Conservation (phyloP, 2,888 invertebrate species). For the Agrilus mali region DNA sequence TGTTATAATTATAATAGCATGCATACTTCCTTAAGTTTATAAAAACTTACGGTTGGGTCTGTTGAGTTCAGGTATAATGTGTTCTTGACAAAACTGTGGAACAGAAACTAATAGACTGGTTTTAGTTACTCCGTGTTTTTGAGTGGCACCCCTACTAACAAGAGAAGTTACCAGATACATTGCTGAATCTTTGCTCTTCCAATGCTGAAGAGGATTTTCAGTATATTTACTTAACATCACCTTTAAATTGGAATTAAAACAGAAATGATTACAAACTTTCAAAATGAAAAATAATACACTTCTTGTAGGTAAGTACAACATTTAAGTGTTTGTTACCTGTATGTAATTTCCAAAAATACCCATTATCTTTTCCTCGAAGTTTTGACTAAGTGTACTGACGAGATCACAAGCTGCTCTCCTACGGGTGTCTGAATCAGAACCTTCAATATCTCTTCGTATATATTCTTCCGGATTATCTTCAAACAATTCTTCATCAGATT, state of each 20-base stretch:
- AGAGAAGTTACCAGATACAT: constrained; percentile 93
- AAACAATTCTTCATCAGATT: constrained; percentile 90
- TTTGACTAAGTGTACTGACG: constrained; percentile 78
- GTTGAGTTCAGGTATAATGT: constrained; percentile 77
- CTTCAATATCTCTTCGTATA: constrained; percentile 91
- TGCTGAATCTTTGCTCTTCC: constrained; percentile 94
- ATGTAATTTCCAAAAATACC: constrained; percentile 80
- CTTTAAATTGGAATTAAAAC: constrained; percentile 28
- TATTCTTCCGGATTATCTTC: constrained; percentile 98
- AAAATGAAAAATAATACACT: not conserved
- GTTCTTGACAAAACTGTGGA: constrained; percentile 74
- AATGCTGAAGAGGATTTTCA: constrained; percentile 62
- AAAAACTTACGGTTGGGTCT: constrained; percentile 48
- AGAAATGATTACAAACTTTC: not conserved
- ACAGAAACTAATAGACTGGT: constrained; percentile 83
- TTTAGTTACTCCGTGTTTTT: constrained; percentile 83
- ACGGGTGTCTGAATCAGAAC: constrained; percentile 94
- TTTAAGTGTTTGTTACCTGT: constrained; percentile 41
- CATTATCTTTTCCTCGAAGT: constrained; percentile 80
- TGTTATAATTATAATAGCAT: too few species aligned
- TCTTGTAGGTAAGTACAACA: not conserved
- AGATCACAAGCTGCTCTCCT: constrained; percentile 94
- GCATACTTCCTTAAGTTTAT: not conserved
- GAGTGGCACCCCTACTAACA: constrained; percentile 79
- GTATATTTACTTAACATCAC: constrained; percentile 67